These are phyloP conservation scores for Anguilla pacifica DNA, from an alignment of 2,797 vertebrate genomes.

Conservation along the genomic window DNA sequence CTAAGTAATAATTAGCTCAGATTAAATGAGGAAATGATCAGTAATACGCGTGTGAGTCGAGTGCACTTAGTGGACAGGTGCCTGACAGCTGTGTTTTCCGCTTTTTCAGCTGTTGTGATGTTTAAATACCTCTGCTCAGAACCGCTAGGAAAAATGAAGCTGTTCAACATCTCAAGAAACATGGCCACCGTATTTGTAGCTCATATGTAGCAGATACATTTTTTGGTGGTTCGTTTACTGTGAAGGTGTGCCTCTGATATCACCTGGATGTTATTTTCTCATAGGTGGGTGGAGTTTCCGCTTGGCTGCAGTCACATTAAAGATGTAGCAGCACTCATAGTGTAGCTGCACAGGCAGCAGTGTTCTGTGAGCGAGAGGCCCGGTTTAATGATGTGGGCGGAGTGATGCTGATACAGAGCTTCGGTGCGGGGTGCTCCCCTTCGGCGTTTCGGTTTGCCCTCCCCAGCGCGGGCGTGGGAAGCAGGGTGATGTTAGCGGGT, in stretches of 20 bases:
- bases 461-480: not conserved
- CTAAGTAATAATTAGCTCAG: not conserved
- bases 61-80: not conserved
- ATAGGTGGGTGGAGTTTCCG: not conserved
- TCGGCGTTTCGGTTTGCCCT: not conserved
- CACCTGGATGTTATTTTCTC: not conserved
- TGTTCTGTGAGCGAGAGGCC: not conserved
- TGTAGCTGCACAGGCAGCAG: not conserved
- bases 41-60: not conserved
- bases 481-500: slow-evolving; percentile 25
- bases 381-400: not conserved
- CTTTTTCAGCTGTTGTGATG: not conserved
- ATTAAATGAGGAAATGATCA: not conserved
- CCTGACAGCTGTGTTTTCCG: not conserved
- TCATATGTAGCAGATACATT: not conserved
- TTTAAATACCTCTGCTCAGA: not conserved
- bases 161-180: not conserved
- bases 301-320: not conserved
- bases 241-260: not conserved
- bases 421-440: not conserved
- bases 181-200: not conserved
- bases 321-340: not conserved
- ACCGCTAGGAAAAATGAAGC: not conserved
- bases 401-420: not conserved
- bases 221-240: not conserved